Evolutionary conservation across 30 jellyfish, hydroid and myxozoan genomes (phyloP), one percentile per base, ranked within the genome.

Genomic region (Nemopilema nomurai): DNA sequence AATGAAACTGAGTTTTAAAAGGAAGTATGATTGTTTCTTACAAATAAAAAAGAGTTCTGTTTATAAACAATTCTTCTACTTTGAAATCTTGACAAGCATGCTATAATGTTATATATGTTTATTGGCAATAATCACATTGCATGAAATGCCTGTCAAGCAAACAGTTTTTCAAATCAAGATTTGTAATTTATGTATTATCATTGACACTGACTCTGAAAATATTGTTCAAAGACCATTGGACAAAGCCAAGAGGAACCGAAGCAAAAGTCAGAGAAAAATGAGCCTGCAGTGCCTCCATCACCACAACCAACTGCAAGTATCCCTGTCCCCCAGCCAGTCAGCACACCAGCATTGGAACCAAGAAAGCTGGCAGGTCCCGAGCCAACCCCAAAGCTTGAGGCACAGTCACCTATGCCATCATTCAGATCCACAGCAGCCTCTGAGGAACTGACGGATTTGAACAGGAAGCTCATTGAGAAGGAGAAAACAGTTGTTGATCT

Each of bases 401-500:
- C 76, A 16, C 49, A 62, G 18, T 76, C 87, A 70, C 83, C 91
- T 66, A 77, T 28, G 7, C 49, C 79, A 33, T 3, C 89, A 13
- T 22, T 80, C 21, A 86, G 81, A 74, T 71, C 96, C 28, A 63
- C 74, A 18, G 75, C 89, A 20, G 96, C 96, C 21, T 89, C 98
- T 28, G 98, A 93, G 73, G 98, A 93, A 63, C 72, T 89, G 80
- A 67, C 86, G 18, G 98, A 93, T 18, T 83, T 93, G 33, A 97
- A 89, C 7, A 76, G 97, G 21, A 93, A 84, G 68, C 81, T 93
- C 51, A 76, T 93, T 51, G 98, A 93, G 69, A 88, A 88, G 76
- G 98, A 93, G 67, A 93, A 93, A 69, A 88, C 96, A 24, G 97
- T 88, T 18, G 80, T 87, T 1, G 98, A 93, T 41, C 87, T 93